phyloP scores from a whole-genome alignment of 30 jellyfish, hydroid and myxozoan species.

The Hydractinia echinata region DNA sequence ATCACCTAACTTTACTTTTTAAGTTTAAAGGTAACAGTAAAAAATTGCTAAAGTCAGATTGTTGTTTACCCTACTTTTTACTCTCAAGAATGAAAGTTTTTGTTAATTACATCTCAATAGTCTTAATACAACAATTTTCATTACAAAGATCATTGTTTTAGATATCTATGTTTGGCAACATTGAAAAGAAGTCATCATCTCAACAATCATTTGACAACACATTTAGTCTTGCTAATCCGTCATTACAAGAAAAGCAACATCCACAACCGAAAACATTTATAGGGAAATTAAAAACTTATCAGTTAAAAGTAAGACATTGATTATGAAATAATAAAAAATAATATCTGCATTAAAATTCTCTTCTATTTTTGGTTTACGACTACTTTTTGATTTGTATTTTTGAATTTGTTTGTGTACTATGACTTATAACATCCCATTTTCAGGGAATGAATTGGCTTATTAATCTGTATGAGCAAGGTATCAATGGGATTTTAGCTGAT shows the following conservation, averaged over 20 bases:
- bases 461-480: conserved; percentile 92
- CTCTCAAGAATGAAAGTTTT: no score
- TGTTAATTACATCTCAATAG: no score
- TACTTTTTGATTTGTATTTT: background rate
- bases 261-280: conserved; percentile 85
- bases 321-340: background rate
- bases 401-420: background rate
- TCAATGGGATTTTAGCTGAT: conserved; percentile 98
- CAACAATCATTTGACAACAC: conserved; percentile 63
- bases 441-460: conserved; percentile 98
- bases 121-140: no score
- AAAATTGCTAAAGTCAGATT: no score
- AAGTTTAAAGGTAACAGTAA: no score
- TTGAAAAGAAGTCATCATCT: background rate
- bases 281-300: conserved; percentile 90
- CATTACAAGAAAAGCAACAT: conserved; percentile 50
- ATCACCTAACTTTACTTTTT: no score
- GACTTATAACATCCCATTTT: background rate
- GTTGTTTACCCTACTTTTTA: no score
- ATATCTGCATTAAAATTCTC: background rate
- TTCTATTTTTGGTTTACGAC: background rate
- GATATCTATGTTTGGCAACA: background rate
- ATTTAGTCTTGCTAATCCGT: conserved; percentile 92
- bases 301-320: conserved; percentile 48
- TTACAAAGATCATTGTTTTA: no score